Conservation (phyloP, 2,113 vertebrate species). For the Pelusios castaneus region DNA sequence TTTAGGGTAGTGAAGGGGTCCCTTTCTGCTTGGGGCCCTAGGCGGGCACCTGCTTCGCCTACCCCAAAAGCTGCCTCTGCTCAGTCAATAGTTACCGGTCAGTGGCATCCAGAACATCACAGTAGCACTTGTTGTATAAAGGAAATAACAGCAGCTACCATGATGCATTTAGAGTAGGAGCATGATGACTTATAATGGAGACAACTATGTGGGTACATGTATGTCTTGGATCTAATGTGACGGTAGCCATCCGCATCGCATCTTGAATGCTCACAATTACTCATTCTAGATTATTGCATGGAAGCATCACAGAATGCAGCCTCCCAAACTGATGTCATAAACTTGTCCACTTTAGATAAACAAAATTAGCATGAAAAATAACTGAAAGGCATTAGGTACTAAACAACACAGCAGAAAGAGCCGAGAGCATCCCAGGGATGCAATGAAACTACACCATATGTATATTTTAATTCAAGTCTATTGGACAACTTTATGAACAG, state of each 20-base stretch:
- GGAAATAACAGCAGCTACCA: neutral
- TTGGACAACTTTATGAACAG: conserved; percentile 61
- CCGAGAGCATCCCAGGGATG: conserved; percentile 29
- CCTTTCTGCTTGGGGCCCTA: too few relatives aligned
- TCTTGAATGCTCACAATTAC: neutral
- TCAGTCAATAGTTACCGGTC: neutral
- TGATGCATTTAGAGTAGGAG: neutral
- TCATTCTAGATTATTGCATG: neutral
- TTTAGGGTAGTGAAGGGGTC: too few relatives aligned
- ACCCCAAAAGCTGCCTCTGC: too few relatives aligned
- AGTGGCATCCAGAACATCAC: neutral
- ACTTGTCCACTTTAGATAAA: too few relatives aligned
- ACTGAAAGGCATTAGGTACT: neutral
- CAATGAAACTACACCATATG: conserved; percentile 34
- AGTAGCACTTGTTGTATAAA: neutral
- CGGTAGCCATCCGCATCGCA: neutral
- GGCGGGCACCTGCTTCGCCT: too few relatives aligned
- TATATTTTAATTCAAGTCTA: conserved; percentile 59
- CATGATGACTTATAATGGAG: neutral
- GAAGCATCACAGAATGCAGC: rapidly evolving
- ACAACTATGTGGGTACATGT: neutral
- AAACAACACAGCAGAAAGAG: conserved; percentile 23
- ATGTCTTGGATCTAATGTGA: neutral
- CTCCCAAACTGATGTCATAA: neutral
- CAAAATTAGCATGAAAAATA: neutral